Conservation (phyloP, 2,113 vertebrate species). For the Muscicapa adusta region DNA sequence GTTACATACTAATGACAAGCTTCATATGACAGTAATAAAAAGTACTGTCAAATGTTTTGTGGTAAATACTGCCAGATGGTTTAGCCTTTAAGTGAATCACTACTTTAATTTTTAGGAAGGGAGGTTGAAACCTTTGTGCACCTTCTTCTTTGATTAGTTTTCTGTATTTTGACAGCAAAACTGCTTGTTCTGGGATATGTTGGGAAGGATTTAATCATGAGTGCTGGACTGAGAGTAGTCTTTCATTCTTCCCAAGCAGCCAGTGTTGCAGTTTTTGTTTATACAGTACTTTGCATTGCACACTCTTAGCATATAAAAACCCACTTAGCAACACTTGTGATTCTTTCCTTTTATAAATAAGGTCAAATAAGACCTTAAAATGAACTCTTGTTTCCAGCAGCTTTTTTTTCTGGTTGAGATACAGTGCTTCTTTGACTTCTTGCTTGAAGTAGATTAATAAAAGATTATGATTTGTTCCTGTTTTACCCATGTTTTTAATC, state of each 20-base stretch:
- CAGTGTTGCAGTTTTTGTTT: background rate
- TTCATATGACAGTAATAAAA: background rate
- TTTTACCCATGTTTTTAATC: background rate
- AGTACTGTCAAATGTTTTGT: background rate
- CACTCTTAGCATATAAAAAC: background rate
- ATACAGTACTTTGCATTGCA: background rate
- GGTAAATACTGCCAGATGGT: background rate
- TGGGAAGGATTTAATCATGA: background rate
- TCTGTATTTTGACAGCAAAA: background rate
- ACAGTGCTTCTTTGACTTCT: background rate
- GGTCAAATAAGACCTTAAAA: background rate
- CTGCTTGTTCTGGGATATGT: background rate
- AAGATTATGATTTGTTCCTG: background rate
- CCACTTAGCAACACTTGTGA: background rate
- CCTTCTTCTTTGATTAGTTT: background rate
- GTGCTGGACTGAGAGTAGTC: background rate
- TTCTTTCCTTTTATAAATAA: background rate
- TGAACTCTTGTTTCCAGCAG: background rate
- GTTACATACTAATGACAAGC: background rate
- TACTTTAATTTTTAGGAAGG: background rate
- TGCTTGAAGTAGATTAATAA: background rate
- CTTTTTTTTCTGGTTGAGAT: background rate
- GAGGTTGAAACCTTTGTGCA: background rate
- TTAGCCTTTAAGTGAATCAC: background rate
- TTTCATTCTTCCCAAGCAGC: background rate